Evolutionary conservation across 2,888 invertebrate species (phyloP), one percentile per base, ranked within the genome.

Genomic region (Polydesmus complanatus): DNA sequence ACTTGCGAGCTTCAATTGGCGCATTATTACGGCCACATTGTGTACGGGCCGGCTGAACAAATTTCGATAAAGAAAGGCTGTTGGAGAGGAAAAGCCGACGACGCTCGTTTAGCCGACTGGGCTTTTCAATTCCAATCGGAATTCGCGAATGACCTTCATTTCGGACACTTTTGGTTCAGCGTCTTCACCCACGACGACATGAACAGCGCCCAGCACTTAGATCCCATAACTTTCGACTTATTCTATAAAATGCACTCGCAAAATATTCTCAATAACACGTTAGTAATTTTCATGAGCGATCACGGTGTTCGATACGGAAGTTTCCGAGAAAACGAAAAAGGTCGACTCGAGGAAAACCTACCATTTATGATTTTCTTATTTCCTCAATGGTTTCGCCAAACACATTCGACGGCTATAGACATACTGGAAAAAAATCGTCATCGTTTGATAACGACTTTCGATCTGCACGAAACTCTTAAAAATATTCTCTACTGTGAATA

Each of bases 81-180:
- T 65, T 78, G 59, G 59, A 26, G 53, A 18, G 53, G 53, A 5
- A 14, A 21, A 21, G 2, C 84, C 65, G 83, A 83, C 55, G 83
- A 83, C 62, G 80, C 83, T 66, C 81, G 85, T 19, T 74, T 90
- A 1, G 74, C 91, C 37, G 81, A 86, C 62, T 89, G 88, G 69
- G 78, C 85, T 5, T 73, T 76, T 59, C 83, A 82, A 67, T 81
- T 88, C 61, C 79, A 83, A 0, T 73, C 74, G 0, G 76, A 76
- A 2, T 80, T 88, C 70, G 75, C 75, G 58, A 70, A 75, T 0
- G 78, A 80, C 5, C 79, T 80, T n/a, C 83, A 85, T 69, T 92
- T 92, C 73, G 86, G 84, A 0, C 85, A 93, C 68, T 84, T 88
- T 69, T 93, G 92, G 88, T 81, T 86, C 63, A 83, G 84, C 1